These are phyloP conservation scores for Scaptodrosophila lebanonensis DNA, from an alignment of 1,140 invertebrate genomes.

Conservation along the genomic window DNA sequence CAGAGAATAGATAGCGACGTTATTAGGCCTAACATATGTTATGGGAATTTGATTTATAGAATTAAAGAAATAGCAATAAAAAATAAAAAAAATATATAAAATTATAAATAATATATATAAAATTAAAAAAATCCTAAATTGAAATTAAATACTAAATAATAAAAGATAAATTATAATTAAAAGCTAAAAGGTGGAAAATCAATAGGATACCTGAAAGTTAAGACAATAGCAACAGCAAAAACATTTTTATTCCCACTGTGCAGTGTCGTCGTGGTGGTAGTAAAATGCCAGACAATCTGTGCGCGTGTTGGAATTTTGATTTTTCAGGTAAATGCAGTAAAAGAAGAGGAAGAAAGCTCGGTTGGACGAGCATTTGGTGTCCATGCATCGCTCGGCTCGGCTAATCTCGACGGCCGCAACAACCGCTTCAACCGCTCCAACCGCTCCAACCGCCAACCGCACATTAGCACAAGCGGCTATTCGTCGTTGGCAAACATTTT, in stretches of 20 bases:
- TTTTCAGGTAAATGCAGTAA: slow-evolving; percentile 45
- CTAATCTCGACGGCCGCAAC: slow-evolving; percentile 61
- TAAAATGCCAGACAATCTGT: slow-evolving; percentile 69
- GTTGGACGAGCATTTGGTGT: neutral
- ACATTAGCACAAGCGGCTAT: slow-evolving; percentile 58
- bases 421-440: no score
- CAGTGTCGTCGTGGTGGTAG: no score
- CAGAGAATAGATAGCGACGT: no score
- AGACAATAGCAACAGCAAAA: slow-evolving; percentile 53
- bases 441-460: slow-evolving; percentile 49
- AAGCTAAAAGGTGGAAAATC: neutral
- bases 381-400: slow-evolving; percentile 13
- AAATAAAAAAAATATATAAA: no score
- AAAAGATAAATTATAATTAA: no score
- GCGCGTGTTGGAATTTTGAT: slow-evolving; percentile 71
- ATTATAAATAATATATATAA: no score
- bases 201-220: slow-evolving; percentile 44
- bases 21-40: no score
- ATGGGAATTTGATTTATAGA: no score
- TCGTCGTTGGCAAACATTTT: slow-evolving; percentile 44
- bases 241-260: no score
- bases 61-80: no score
- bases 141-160: no score
- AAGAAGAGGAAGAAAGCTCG: neutral
- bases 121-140: no score